Percentiles rank a stretch among this genome's conserved stretches.
These are phyloP conservation scores for Dysmachus trigonus DNA, from an alignment of 2,888 invertebrate genomes.

Conservation along the genomic window DNA sequence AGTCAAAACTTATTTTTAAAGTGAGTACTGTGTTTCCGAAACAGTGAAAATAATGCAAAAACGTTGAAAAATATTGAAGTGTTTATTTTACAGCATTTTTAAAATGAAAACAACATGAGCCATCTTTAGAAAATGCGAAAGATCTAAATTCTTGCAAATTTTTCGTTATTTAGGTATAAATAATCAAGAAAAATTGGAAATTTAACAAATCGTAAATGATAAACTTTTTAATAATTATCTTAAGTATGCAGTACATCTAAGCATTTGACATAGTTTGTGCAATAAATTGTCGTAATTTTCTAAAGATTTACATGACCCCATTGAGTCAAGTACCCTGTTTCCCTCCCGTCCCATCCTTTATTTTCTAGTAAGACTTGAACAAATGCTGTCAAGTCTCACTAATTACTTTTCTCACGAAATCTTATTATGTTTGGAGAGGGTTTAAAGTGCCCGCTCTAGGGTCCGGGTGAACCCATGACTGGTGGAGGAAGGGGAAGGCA, in stretches of 20 bases:
- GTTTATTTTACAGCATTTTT: too few relatives aligned
- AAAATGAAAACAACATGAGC: too few relatives aligned
- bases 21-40: too few relatives aligned
- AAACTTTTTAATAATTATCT: too few relatives aligned
- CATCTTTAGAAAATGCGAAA: too few relatives aligned
- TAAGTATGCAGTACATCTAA: not conserved
- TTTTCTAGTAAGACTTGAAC: not conserved
- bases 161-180: too few relatives aligned
- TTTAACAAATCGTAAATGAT: too few relatives aligned
- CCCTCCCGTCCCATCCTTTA: not conserved
- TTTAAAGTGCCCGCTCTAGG: not conserved
- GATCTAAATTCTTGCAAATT: too few relatives aligned
- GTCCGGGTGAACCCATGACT: not conserved
- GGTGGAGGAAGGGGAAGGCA: not conserved
- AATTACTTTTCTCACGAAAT: not conserved
- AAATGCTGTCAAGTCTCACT: not conserved
- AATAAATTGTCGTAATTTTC: not conserved
- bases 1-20: too few relatives aligned
- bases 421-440: not conserved
- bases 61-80: too few relatives aligned
- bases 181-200: too few relatives aligned
- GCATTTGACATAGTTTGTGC: not conserved
- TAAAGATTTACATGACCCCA: not conserved
- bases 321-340: not conserved
- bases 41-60: too few relatives aligned